Percentiles rank a stretch among this genome's conserved stretches.
Evolutionary conservation across 1,140 invertebrate species (phyloP).

Genomic region (Anastrepha obliqua): DNA sequence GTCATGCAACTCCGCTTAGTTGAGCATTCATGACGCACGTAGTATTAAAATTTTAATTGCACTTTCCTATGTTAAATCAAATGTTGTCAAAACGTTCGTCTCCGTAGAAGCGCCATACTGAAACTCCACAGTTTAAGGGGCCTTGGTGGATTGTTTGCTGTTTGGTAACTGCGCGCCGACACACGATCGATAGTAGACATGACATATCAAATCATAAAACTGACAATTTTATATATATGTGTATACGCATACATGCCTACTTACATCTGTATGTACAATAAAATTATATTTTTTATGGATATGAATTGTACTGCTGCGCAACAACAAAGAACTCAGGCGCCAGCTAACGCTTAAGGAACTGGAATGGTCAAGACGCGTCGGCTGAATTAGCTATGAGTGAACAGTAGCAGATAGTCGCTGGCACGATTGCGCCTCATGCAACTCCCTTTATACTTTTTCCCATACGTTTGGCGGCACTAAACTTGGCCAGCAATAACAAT

Average conservation of each 20-base stretch:
- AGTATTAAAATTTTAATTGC: conserved; percentile 51
- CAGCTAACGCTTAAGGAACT: conserved; percentile 14
- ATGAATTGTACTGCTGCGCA: conserved; percentile 55
- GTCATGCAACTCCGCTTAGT: not conserved
- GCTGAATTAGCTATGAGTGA: not conserved
- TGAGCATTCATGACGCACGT: not conserved
- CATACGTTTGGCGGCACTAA: not conserved
- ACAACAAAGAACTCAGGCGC: conserved; percentile 55
- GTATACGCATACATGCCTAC: not conserved
- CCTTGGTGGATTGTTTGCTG: not conserved
- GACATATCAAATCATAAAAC: conserved; percentile 57
- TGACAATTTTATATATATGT: conserved; percentile 56
- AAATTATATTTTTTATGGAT: conserved; percentile 55
- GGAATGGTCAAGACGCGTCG: not conserved
- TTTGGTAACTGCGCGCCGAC: not conserved
- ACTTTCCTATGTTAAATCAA: conserved; percentile 53
- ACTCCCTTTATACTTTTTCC: not conserved
- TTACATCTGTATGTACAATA: not conserved
- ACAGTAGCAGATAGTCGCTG: not conserved
- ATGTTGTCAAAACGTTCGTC: conserved; percentile 48
- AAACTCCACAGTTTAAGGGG: not conserved
- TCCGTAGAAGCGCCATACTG: not conserved
- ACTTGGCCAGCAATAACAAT: not conserved
- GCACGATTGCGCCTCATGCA: not conserved
- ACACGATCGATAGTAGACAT: conserved; percentile 37